phyloP scores from a whole-genome alignment of 2,888 invertebrate genomes.

The Pasiphila rectangulata region DNA sequence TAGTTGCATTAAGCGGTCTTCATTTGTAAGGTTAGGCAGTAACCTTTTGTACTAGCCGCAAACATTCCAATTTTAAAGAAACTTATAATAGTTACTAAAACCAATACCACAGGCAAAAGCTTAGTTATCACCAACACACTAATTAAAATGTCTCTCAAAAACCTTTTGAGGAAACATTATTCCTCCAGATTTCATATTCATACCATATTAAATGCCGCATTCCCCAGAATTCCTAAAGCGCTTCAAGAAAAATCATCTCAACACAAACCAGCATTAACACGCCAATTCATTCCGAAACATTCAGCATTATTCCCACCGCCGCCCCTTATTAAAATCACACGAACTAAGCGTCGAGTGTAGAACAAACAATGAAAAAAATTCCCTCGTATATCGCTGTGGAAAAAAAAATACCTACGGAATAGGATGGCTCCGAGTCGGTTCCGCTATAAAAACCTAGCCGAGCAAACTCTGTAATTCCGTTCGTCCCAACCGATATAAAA shows the following conservation, averaged over 20 bases:
- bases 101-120: too few relatives aligned
- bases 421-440: slow-evolving; percentile 62
- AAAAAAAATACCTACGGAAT: slow-evolving; percentile 69
- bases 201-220: background rate
- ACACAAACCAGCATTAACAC: slow-evolving; percentile 36
- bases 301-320: slow-evolving; percentile 46
- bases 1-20: too few relatives aligned
- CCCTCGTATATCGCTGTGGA: slow-evolving; percentile 49
- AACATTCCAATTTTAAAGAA: too few relatives aligned
- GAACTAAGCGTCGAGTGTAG: slow-evolving; percentile 53
- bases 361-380: slow-evolving; percentile 66
- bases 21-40: too few relatives aligned
- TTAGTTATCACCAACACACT: too few relatives aligned
- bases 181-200: background rate
- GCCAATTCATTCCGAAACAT: slow-evolving; percentile 43
- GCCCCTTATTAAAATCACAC: slow-evolving; percentile 66
- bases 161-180: background rate
- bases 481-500: slow-evolving; percentile 75
- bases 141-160: too few relatives aligned
- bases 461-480: slow-evolving; percentile 77
- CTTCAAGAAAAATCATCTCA: slow-evolving; percentile 26
- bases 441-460: slow-evolving; percentile 75
- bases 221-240: slow-evolving; percentile 7
- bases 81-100: too few relatives aligned
- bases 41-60: too few relatives aligned